Conservation (phyloP, 2,113 vertebrate species). For the Heteronetta atricapilla region DNA sequence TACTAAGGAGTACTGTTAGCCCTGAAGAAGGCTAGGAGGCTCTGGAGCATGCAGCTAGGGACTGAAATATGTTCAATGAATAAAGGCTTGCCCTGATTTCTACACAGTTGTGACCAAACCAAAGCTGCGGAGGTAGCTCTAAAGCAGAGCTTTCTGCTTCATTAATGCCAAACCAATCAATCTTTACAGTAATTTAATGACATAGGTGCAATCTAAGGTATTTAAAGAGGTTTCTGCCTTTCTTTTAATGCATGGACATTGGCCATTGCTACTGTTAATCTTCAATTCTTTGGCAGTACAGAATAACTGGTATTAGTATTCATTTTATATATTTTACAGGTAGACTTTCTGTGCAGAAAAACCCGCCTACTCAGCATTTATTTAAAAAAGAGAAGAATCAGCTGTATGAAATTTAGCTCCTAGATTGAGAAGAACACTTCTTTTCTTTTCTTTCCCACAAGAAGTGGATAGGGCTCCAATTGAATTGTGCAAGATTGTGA, state of each 20-base stretch:
- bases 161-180: not conserved
- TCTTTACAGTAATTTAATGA: not conserved
- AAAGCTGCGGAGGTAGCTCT: not conserved
- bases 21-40: not conserved
- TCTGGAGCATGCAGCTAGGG: not conserved
- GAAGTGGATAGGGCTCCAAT: not conserved
- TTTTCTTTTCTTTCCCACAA: not conserved
- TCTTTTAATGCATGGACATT: not conserved
- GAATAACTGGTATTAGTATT: not conserved
- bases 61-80: not conserved
- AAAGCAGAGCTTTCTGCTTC: accelerated
- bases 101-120: not conserved
- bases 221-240: not conserved
- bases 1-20: too few relatives aligned
- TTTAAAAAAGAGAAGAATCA: not conserved
- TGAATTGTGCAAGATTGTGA: not conserved
- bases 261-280: not conserved
- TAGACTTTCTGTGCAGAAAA: not conserved
- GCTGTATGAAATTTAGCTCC: not conserved
- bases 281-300: not conserved
- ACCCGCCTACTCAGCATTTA: not conserved
- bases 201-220: not conserved
- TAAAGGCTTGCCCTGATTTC: not conserved
- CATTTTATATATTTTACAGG: not conserved
- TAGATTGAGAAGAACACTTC: not conserved